Percentiles rank a stretch among this genome's conserved stretches.
Conservation (phyloP, 2,888 invertebrate genomes). For the Callyntrura sp. region DNA sequence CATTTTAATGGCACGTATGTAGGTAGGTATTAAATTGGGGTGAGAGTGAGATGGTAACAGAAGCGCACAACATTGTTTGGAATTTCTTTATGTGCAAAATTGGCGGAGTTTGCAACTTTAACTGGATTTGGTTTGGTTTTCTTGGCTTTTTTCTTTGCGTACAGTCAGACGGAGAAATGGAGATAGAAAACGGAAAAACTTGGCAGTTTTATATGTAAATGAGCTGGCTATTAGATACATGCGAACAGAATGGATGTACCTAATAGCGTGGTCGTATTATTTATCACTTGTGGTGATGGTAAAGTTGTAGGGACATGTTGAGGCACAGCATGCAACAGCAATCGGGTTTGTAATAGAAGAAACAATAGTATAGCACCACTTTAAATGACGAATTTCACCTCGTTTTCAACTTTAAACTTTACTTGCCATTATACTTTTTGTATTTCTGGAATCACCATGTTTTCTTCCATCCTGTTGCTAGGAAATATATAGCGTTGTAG, state of each 20-base stretch:
- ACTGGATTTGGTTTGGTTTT: background rate
- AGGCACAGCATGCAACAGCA: background rate
- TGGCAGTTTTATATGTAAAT: slow-evolving; percentile 50
- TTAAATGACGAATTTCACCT: slow-evolving; percentile 3
- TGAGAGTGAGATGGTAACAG: background rate
- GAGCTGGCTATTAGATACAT: slow-evolving; percentile 45
- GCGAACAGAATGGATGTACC: slow-evolving; percentile 39
- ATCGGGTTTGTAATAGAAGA: background rate
- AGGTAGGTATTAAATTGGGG: background rate
- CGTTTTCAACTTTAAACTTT: slow-evolving; percentile 4
- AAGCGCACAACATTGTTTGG: background rate
- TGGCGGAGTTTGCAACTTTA: slow-evolving; percentile 49
- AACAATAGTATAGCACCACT: background rate
- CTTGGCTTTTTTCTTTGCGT: background rate
- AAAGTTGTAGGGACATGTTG: background rate
- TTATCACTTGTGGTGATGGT: slow-evolving; percentile 40
- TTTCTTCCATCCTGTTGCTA: slow-evolving; percentile 3
- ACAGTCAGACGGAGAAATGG: background rate
- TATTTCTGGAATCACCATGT: background rate
- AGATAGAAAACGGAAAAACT: slow-evolving; percentile 4
- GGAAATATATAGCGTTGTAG: background rate
- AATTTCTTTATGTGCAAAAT: slow-evolving; percentile 39
- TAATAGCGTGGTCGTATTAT: slow-evolving; percentile 42
- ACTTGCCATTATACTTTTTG: background rate
- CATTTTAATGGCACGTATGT: background rate